Conservation (phyloP, 2,113 vertebrate species). For the Ophiodon elongatus region DNA sequence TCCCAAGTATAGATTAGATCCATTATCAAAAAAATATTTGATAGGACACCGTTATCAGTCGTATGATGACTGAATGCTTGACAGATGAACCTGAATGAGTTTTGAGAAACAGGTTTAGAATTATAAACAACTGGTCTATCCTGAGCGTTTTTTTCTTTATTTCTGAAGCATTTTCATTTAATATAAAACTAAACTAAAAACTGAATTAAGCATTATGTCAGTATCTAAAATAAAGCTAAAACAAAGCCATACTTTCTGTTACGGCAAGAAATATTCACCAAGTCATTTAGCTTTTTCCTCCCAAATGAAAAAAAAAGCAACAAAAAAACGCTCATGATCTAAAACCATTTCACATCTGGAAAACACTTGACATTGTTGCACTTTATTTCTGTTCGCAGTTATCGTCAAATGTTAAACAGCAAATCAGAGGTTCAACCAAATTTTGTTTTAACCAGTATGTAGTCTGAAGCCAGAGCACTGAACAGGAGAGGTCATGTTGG, state of each 20-base stretch:
- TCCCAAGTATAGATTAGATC: neutral
- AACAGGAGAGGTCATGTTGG: neutral
- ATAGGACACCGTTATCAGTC: neutral
- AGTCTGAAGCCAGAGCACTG: neutral
- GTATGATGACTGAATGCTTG: neutral
- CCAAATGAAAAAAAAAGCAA: conserved; percentile 15
- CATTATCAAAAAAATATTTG: neutral
- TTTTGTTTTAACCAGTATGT: neutral
- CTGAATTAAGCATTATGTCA: neutral
- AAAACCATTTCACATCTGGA: conserved; percentile 1
- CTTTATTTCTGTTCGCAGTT: neutral
- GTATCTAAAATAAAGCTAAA: conserved; percentile 21
- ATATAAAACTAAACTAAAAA: neutral
- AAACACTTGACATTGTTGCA: neutral
- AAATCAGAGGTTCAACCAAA: neutral
- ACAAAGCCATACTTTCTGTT: neutral
- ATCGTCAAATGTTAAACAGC: neutral
- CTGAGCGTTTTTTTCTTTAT: neutral
- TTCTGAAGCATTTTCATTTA: neutral
- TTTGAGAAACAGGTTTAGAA: neutral
- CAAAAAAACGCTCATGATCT: conserved; percentile 19
- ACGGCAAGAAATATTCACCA: conserved; percentile 5
- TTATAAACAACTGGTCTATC: neutral
- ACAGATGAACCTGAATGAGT: neutral
- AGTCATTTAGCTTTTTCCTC: conserved; percentile 5